Conservation (phyloP, 2,888 invertebrate genomes). For the Thysanoteuthis rhombus region DNA sequence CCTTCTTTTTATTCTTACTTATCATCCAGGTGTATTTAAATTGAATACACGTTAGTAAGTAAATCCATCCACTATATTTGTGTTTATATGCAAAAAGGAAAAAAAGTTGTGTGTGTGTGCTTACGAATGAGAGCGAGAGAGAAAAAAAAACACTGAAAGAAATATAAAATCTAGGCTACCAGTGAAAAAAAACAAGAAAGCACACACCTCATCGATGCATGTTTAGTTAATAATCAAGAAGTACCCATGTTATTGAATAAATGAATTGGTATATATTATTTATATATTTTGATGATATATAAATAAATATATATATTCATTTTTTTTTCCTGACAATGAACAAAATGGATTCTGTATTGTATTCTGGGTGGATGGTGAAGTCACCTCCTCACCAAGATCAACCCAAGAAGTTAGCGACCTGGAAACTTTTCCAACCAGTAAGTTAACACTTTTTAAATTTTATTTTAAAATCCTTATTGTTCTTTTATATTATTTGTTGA, state of each 20-base stretch:
- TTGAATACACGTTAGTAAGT: too few relatives aligned
- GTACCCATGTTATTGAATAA: neutral
- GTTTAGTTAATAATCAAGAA: neutral
- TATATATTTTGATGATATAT: neutral
- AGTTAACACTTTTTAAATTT: conserved; percentile 73
- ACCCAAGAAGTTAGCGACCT: conserved; percentile 71
- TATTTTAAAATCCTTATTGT: neutral
- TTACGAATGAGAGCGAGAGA: too few relatives aligned
- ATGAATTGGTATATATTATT: neutral
- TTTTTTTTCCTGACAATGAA: conserved; percentile 40
- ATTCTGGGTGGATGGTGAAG: conserved; percentile 89
- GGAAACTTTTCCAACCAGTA: conserved; percentile 83
- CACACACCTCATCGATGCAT: neutral
- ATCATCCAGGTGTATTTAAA: too few relatives aligned
- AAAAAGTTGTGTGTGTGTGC: too few relatives aligned
- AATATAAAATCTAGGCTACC: too few relatives aligned
- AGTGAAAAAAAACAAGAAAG: too few relatives aligned
- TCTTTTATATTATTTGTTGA: neutral
- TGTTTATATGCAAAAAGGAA: too few relatives aligned
- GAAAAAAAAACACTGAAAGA: too few relatives aligned
- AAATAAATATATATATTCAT: neutral
- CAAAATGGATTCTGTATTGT: conserved; percentile 53
- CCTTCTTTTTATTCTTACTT: too few relatives aligned
- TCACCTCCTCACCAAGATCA: conserved; percentile 82
- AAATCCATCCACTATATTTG: too few relatives aligned